Evolutionary conservation across 64 coral and sea anemone species (phyloP), one percentile per base, ranked within the genome.

Genomic region (Stichodactyla helianthus): DNA sequence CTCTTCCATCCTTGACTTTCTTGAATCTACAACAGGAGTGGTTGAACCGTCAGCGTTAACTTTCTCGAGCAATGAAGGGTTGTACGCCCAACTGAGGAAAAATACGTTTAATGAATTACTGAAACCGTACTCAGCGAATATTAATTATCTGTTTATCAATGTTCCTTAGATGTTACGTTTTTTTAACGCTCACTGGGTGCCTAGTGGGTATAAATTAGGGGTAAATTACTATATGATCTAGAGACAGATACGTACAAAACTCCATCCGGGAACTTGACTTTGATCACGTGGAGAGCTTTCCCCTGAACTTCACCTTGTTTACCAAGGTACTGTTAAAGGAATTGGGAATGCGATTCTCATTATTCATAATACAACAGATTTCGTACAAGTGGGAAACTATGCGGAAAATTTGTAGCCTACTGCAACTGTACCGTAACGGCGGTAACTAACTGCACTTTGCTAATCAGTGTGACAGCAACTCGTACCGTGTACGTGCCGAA

Each of bases 261-360:
- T 74, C 68, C 68, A 74, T 74, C 68, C 68, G 68, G 68, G 68
- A 74, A 74, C 68, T 74, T 74, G 68, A 74, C 68, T 74, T 74
- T 74, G 68, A 74, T 74, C 1, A 74, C 68, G 25, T 74, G 68
- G 27, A 74, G 68, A 27, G 31, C 9, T 25, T 74, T 74, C 1
- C 68, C 25, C 68, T 12, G 11, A 12, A 74, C 68, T 74, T 28
- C 68, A 1, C 68, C 68, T 4, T 13, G 4, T 74, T 31, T 9
- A 2, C 68, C 68, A 74, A 74, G 68, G 68, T 74, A 31, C 68
- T 74, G 68, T 74, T 18, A 20, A 74, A 23, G 62, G 18, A 65
- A 65, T 16, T 65, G 14, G 18, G 4, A 20, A 65, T 20, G 5
- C 6, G 62, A 65, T 65, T 1, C 56, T 59, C 56, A 11, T 16